These are phyloP conservation scores for Meteorus sp. DNA, from an alignment of 1,140 invertebrate species.

Conservation along the genomic window DNA sequence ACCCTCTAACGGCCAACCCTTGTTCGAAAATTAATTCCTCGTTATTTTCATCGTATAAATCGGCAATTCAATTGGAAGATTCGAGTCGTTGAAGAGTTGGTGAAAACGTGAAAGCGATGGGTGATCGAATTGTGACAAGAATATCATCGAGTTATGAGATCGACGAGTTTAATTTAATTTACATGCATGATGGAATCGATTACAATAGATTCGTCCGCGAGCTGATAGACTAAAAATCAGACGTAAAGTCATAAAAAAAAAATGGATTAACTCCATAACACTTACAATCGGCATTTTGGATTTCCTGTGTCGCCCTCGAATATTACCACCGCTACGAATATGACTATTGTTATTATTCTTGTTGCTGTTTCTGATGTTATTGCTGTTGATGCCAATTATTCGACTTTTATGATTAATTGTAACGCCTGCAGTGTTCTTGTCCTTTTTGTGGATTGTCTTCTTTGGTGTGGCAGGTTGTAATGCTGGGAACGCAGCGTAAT, in stretches of 20 bases:
- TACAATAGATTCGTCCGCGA: no score
- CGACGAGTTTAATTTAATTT: no score
- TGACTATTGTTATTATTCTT: constrained; percentile 2
- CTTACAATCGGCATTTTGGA: constrained; percentile 14
- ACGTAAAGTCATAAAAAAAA: not conserved
- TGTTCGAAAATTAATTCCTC: no score
- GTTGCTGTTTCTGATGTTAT: constrained; percentile 2
- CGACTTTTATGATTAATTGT: constrained; percentile 36
- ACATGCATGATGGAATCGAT: no score
- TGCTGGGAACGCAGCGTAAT: constrained; percentile 56
- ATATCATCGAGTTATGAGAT: no score
- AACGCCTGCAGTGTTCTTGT: constrained; percentile 26
- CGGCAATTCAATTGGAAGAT: no score
- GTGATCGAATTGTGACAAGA: no score
- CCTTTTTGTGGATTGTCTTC: constrained; percentile 34
- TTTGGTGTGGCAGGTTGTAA: constrained; percentile 50
- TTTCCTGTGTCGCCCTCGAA: not conserved
- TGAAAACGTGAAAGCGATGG: no score
- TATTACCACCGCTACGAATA: not conserved
- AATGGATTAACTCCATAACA: not conserved
- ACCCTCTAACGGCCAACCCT: no score
- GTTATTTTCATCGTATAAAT: no score
- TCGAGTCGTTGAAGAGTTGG: no score
- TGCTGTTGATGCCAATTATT: not conserved
- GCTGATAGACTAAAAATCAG: no score